Evolutionary conservation across 2,797 vertebrate species (phyloP), one percentile per base, ranked within the genome.

Genomic region (Erethizon dorsatum): DNA sequence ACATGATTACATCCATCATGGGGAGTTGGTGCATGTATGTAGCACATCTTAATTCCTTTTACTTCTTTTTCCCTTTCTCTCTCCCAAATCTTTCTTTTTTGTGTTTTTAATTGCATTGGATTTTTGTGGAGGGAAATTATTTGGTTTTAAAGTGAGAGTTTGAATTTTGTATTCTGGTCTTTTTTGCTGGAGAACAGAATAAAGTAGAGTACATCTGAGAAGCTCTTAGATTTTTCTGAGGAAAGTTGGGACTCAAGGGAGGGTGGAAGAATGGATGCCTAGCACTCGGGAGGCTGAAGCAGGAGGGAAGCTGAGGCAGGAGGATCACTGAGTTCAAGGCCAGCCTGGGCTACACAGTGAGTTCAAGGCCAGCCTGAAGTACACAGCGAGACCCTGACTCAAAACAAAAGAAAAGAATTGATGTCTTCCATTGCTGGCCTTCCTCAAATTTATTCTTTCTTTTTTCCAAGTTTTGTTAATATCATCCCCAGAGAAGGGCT

Each of bases 401-500:
- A 31, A 47, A 50, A 73, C 10, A 71, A 37, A 69, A 57, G 7
- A 33, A 33, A 14, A 65, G 37, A 41, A 41, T 41, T 41, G 86
- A 18, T 90, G 20, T 54, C 41, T 96, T 85, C 87, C 57, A 14
- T 52, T 50, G 69, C 63, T 73, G 93, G 59, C 59, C 54, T 93
- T 90, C 65, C 61, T 90, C 57, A 92, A 83, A 83, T 86, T 26
- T 88, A 77, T 94, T 83, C 80, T 84, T 91, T 83, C 20, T 71
- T 91, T 94, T 78, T 80, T 73, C 88, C 73, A 79, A 83, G 20
- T 45, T 90, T 57, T 93, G 88, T 96, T 93, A 95, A 11, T 90
- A 83, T 97, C 95, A 91, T 97, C 82, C 37, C 54, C 54, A 92
- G 90, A 92, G 75, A 97, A 89, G 56, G 83, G 78, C 90, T 90